phyloP scores from a whole-genome alignment of 2,113 vertebrate species.

The Perccottus glenii region DNA sequence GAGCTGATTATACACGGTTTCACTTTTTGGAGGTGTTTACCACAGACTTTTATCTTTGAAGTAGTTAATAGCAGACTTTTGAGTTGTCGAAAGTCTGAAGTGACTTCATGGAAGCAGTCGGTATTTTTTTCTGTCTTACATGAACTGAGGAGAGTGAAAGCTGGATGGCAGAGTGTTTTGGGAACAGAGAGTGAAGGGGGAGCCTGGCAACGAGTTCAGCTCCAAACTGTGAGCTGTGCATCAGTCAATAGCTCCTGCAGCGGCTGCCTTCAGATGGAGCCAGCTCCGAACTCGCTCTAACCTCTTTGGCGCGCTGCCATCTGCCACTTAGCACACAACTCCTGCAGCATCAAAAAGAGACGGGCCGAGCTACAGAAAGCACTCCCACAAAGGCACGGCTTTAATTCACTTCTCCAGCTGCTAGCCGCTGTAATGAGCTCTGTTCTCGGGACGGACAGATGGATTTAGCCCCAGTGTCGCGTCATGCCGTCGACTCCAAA shows the following conservation, averaged over 20 bases:
- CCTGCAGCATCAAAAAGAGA: conserved; percentile 41
- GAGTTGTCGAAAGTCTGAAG: no score
- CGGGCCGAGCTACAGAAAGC: conserved; percentile 14
- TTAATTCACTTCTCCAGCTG: conserved; percentile 15
- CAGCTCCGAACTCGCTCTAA: conserved; percentile 59
- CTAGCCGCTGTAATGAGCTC: conserved; percentile 24
- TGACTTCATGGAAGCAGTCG: no score
- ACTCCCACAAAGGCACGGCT: conserved; percentile 21
- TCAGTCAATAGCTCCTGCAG: conserved; percentile 66
- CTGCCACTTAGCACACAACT: conserved; percentile 65
- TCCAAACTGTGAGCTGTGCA: conserved; percentile 32
- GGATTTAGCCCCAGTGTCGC: neutral
- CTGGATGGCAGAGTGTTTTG: conserved; percentile 15
- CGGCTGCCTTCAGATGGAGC: conserved; percentile 53
- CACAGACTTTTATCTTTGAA: no score
- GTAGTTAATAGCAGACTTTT: no score
- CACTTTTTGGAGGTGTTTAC: no score
- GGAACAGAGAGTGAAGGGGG: conserved; percentile 21
- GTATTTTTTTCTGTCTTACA: no score
- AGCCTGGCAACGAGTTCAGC: conserved; percentile 57
- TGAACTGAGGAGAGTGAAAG: conserved; percentile 18
- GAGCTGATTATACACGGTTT: no score
- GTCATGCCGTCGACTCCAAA: no score
- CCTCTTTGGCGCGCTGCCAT: conserved; percentile 57
- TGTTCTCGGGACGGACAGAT: conserved; percentile 4